Evolutionary conservation across 2,113 vertebrate genomes (phyloP), one percentile per base, ranked within the genome.

Genomic region (Triplophysa rosa): DNA sequence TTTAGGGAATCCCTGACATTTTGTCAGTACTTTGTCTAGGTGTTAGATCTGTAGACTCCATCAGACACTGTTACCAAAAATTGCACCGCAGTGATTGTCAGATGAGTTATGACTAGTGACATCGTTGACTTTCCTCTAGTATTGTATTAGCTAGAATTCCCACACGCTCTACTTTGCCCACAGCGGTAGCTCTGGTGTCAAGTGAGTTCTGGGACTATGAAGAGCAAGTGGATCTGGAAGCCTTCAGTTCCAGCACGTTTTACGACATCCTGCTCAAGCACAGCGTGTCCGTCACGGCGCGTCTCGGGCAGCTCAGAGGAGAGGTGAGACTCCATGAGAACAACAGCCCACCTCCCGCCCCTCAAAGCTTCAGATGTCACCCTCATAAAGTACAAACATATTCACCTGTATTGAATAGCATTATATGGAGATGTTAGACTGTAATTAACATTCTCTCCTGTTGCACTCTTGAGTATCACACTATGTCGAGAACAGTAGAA

Each of bases 161-260:
- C 10, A 47, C 33, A 65, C 19, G 59, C 4, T 71, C 29, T 77
- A 19, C 11, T 61, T 3, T 63, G 40, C 9, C n/a, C 12, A 47
- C 59, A 84, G 83, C 79, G 37, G n/a, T 67, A 29, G 61, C 73
- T 78, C 37, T 85, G 83, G 49, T 58, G 67, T 56, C 87, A 86
- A 47, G 81, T 26, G 90, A 91, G 10, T 90, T 80, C 78, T 96
- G 95, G 95, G 92, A 95, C 75, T 90, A 93, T 0, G 92, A 95
- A 16, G 91, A 94, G 21, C 94, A 93, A 75, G 81, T 97, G 1
- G 95, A 97, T 81, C 89, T 97, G 1, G 96, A 98, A 42, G 89
- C 91, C 0, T 99, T 98, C 69, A 94, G 93, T 77, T 93, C 93
- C 77, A 90, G 87, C 47, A 85, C 89, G 40, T 98, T 98, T 89